phyloP scores from a whole-genome alignment of 2,888 invertebrate species.

The Euzetes globulus region DNA sequence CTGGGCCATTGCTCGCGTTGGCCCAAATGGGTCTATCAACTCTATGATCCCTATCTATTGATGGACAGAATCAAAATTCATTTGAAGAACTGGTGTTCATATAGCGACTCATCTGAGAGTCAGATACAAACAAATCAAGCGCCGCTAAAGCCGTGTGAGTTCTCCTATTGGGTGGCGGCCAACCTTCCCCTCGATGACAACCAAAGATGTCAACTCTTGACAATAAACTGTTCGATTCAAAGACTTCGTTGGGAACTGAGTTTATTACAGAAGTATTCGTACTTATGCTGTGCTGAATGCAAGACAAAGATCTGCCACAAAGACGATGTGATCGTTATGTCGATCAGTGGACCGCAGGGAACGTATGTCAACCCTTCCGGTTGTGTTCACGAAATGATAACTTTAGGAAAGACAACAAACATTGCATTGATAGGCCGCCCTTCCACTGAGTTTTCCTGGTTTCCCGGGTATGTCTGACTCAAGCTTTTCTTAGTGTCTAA shows the following conservation, averaged over 20 bases:
- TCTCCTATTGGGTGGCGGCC: conserved; percentile 45
- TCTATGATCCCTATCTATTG: conserved; percentile 53
- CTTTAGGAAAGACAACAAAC: conserved; percentile 47
- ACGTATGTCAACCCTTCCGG: conserved; percentile 75
- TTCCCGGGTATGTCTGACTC: conserved; percentile 62
- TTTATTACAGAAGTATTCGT: conserved; percentile 48
- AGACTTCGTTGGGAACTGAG: conserved; percentile 56
- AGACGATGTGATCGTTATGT: conserved; percentile 68
- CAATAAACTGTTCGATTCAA: conserved; percentile 60
- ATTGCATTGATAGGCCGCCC: conserved; percentile 52
- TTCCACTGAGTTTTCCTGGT: conserved; percentile 71
- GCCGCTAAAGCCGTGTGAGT: conserved; percentile 60
- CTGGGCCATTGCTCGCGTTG: conserved; percentile 46
- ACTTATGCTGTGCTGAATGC: conserved; percentile 54
- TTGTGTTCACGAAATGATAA: conserved; percentile 70
- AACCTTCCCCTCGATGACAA: conserved; percentile 59
- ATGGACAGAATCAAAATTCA: conserved; percentile 32
- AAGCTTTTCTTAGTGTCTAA: neutral
- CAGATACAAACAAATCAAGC: conserved; percentile 46
- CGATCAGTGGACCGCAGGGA: conserved; percentile 67
- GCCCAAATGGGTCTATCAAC: conserved; percentile 61
- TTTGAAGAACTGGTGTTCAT: conserved; percentile 29
- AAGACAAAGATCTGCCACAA: conserved; percentile 55
- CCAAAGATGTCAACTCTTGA: conserved; percentile 58
- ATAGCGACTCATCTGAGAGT: conserved; percentile 41